phyloP scores from a whole-genome alignment of 2,113 vertebrate species.

The Merops nubicus region DNA sequence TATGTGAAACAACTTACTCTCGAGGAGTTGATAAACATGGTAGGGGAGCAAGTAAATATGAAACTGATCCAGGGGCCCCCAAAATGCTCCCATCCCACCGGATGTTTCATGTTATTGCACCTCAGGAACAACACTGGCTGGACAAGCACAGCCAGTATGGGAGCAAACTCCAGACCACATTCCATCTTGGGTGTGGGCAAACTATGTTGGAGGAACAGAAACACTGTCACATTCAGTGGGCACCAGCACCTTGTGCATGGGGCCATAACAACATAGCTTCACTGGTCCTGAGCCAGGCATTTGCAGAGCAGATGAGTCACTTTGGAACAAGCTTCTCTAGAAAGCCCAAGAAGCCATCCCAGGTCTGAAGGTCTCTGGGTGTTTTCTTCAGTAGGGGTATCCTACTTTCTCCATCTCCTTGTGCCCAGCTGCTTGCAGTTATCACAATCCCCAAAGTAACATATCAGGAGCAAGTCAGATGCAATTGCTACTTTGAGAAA shows the following conservation, averaged over 20 bases:
- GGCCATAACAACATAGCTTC: background rate
- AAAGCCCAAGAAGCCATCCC: background rate
- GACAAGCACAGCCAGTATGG: fast-evolving
- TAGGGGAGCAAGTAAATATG: background rate
- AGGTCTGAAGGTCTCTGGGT: background rate
- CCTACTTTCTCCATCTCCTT: background rate
- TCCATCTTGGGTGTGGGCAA: background rate
- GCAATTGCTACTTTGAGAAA: background rate
- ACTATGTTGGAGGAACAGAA: background rate
- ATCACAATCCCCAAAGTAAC: background rate
- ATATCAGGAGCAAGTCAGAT: background rate
- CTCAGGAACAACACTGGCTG: background rate
- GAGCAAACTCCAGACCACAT: background rate
- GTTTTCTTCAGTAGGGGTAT: background rate
- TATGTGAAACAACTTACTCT: slow-evolving; percentile 4
- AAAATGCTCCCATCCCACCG: background rate
- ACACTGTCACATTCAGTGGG: background rate
- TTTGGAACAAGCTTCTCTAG: background rate
- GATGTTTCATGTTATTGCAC: background rate
- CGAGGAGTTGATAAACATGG: background rate
- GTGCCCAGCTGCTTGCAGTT: background rate
- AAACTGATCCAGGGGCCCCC: background rate
- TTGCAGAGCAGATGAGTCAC: background rate
- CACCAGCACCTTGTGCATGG: fast-evolving
- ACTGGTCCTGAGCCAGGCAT: background rate